phyloP scores from a whole-genome alignment of 2,113 vertebrate genomes.

The Nettapus auritus region DNA sequence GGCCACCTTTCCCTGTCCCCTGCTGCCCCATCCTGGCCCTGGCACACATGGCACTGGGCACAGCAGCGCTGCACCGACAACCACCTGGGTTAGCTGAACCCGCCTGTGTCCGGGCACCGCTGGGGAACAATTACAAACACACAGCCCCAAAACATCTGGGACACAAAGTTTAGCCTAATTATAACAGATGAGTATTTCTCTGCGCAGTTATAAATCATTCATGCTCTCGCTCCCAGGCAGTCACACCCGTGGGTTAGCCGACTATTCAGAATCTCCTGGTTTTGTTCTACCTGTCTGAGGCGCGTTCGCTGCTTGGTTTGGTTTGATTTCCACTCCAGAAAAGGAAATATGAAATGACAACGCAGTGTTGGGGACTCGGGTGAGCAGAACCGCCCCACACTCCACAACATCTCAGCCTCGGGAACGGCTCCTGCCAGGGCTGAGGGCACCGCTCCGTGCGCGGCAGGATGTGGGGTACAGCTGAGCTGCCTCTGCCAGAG shows the following conservation, averaged over 20 bases:
- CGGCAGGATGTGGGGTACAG: background rate
- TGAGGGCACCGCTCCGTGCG: fast-evolving
- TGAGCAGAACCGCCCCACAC: background rate
- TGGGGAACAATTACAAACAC: background rate
- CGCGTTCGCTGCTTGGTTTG: fast-evolving
- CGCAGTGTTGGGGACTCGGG: fast-evolving
- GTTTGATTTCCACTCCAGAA: background rate
- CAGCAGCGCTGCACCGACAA: too few species aligned
- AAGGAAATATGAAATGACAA: background rate
- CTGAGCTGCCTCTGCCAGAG: constrained; percentile 12
- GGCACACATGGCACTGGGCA: too few species aligned
- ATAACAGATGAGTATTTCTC: background rate
- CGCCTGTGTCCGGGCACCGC: fast-evolving
- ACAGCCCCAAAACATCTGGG: background rate
- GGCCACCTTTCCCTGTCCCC: too few species aligned
- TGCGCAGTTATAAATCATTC: background rate
- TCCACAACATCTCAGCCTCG: fast-evolving
- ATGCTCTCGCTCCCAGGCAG: background rate
- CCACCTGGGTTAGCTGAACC: background rate
- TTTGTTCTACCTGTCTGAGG: background rate
- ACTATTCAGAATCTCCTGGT: background rate
- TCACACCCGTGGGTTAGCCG: background rate
- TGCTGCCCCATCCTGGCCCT: background rate
- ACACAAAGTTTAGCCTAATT: background rate
- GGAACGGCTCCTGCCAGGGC: background rate